A percentile compares a stretch with the other conserved stretches of the same genome.
phyloP scores from a whole-genome alignment of 2,797 vertebrate species.

The Tokudaia tokunoshimensis region DNA sequence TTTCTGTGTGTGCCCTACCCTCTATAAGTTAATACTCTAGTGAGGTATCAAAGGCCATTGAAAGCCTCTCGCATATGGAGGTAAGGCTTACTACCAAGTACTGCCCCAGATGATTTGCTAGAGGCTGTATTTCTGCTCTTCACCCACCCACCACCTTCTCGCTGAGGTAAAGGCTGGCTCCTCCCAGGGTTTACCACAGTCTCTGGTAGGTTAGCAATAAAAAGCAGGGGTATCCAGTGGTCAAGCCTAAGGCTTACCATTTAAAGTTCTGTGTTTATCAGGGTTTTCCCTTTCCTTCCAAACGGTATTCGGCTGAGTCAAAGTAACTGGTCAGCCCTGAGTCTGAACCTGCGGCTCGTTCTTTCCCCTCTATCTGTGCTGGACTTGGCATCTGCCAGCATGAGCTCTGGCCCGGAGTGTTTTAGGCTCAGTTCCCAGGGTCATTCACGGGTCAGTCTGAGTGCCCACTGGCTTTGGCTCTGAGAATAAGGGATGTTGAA shows the following conservation, averaged over 20 bases:
- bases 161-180: background rate
- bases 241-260: background rate
- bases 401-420: background rate
- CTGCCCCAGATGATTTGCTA: background rate
- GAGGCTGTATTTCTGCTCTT: background rate
- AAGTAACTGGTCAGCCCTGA: background rate
- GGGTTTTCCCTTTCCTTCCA: background rate
- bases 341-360: background rate
- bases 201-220: background rate
- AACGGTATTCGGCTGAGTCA: background rate
- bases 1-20: background rate
- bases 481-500: background rate
- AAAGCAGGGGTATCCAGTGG: background rate
- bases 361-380: background rate
- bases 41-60: background rate
- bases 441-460: background rate
- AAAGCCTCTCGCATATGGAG: background rate
- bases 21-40: background rate
- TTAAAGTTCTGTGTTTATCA: background rate
- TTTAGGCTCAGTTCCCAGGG: background rate
- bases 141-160: background rate
- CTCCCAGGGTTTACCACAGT: background rate
- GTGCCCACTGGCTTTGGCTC: background rate
- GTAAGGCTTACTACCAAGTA: background rate
- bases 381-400: background rate